Base-by-base conservation (phyloP, 64 coral and sea anemone species). In the Anthopleura sola region DNA sequence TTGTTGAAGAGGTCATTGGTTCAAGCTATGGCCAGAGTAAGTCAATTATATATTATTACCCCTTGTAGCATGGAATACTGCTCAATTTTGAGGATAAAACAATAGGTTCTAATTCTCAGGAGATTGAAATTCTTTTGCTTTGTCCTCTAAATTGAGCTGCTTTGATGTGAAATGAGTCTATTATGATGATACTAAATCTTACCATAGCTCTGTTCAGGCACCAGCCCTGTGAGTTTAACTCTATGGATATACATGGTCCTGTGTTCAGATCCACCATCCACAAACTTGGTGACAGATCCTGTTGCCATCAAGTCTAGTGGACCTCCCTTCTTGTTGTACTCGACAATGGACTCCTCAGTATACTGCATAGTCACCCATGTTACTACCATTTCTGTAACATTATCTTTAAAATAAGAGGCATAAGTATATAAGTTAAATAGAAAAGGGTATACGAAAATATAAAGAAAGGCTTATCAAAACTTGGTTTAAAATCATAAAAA, bases 381-480 rank as follows among this genome's bases (percentile, higher is more conserved):
- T 0, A 98, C 82, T 40, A 98, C 82, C 92, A 98, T 92, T 69
- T 98, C 96, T 77, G 92, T 94, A n/a, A 88, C 78, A 53, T 98
- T 55, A 28, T 92, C 92, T 98, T 37, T 5, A 66, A 49, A 37
- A 21, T 60, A 36, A 87, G 4, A 78, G 38, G 7, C 23, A 28
- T 31, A 69, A n/a, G 17, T 29, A 44, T 49, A 69, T 20, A 53
- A 13, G 21, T 32, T 29, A 26, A 68, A 68, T 23, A n/a, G 15
- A 58, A 58, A 19, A 19, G 17, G 17, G 15, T 21, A 58, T 58
- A 44, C 40, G 4, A 44, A 44, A 0, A 44, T 44, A 44, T 44
- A 44, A 44, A 44, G 40, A 44, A 44, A 44, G 4, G 0, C 9
- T 44, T 2, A 8, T 44, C 4, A 8, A 44, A 44, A 44, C 40